Base-by-base conservation (phyloP, 2,888 invertebrate species). In the Argyra leucocephala region DNA sequence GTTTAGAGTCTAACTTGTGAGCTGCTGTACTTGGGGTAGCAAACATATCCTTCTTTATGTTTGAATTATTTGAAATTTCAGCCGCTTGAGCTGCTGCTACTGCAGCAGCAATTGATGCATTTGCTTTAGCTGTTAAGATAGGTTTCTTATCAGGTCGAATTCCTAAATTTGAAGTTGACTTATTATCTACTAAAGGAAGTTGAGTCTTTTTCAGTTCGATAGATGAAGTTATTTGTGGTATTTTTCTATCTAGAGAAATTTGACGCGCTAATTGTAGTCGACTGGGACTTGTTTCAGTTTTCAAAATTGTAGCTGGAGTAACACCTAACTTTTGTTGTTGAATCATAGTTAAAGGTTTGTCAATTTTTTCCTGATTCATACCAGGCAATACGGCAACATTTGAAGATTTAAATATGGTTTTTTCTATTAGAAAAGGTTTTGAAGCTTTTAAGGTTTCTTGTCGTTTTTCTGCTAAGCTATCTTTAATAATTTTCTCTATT, bases 401-500 rank as follows among this genome's bases (percentile, higher is more conserved):
- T 24, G 62, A 24, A 9, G 61, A 26, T 57, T 67, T 66, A 23
- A 65, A 66, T 26, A 67, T 60, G 22, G 59, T 65, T 59, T 69
- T 69, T 23, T 69, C 69, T 22, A 66, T 64, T 18, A 64, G 37
- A 48, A 71, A 71, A 15, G 74, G 71, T 66, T 75, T 75, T 10
- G 62, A 31, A 0, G 71, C 67, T 65, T 75, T 74, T 23, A 73
- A 68, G 1, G 71, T 70, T 62, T 73, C 78, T 66, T 74, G 72
- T 0, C 73, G 69, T 66, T 74, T 76, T 66, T 76, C 76, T 0
- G 73, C 73, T 7, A 74, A 67, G 0, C 73, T 71, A 31, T 74
- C 74, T 63, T 74, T 73, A 9, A 76, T 76, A 23, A 76, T 75
- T 67, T 76, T 75, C 37, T 76, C 76, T 61, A 73, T 72, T 48